Percentiles rank a stretch among this genome's conserved stretches.
Conservation (phyloP, 2,113 vertebrate genomes). For the Lepus timidus region DNA sequence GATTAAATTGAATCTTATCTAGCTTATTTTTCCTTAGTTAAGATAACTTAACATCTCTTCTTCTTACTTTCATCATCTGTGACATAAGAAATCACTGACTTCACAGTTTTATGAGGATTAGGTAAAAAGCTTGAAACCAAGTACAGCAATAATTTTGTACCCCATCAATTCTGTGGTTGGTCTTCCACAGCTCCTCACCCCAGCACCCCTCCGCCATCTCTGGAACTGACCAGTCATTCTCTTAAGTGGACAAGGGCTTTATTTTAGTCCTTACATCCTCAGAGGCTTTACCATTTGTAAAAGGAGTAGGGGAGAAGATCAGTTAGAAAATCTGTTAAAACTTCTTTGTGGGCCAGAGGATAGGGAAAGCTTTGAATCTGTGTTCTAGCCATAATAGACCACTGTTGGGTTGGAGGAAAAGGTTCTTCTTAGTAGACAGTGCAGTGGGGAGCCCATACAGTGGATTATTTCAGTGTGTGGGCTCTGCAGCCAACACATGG, state of each 20-base stretch:
- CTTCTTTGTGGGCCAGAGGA: neutral
- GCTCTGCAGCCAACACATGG: neutral
- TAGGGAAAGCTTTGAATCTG: neutral
- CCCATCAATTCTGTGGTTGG: too few species aligned
- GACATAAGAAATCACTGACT: neutral
- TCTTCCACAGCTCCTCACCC: neutral
- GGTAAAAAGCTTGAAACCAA: neutral
- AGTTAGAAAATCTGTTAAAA: neutral
- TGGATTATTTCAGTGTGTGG: neutral
- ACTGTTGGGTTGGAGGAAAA: too few species aligned
- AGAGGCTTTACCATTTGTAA: neutral
- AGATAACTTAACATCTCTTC: neutral
- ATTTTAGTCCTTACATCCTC: neutral
- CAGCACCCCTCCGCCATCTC: neutral
- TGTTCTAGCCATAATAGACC: neutral
- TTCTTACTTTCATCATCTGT: neutral
- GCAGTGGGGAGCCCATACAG: neutral
- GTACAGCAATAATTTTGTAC: neutral
- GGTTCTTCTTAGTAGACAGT: neutral
- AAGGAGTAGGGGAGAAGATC: neutral
- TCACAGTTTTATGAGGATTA: neutral
- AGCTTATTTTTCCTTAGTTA: neutral
- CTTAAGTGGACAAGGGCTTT: neutral
- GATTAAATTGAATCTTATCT: neutral
- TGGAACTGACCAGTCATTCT: neutral